These are phyloP conservation scores for Arothron firmamentum DNA, from an alignment of 2,113 vertebrate genomes.

Conservation along the genomic window DNA sequence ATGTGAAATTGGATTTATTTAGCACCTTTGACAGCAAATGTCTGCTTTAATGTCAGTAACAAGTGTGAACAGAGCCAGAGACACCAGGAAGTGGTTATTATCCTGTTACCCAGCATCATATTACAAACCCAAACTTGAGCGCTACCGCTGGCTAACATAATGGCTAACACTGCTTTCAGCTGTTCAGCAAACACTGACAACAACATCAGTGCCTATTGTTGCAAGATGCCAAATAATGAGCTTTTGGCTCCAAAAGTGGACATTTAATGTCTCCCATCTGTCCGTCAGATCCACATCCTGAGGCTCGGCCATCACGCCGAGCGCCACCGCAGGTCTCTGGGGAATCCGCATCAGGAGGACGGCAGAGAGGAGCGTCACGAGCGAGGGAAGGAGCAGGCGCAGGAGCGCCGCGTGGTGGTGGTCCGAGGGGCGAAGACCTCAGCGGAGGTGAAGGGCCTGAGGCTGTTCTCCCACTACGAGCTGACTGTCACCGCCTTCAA, in stretches of 20 bases:
- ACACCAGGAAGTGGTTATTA: too few species aligned
- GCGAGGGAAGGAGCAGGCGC: not conserved
- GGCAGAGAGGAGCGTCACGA: not conserved
- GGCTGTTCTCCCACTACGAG: constrained; percentile 73
- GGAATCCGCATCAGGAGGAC: constrained; percentile 1
- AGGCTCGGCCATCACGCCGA: constrained; percentile 28
- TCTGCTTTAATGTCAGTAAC: too few species aligned
- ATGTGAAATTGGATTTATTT: too few species aligned
- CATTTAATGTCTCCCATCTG: not conserved
- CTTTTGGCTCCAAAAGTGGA: not conserved
- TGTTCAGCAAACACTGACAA: too few species aligned
- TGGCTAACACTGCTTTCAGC: too few species aligned
- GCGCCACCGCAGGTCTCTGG: constrained; percentile 39
- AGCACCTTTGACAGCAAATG: too few species aligned
- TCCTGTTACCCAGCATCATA: too few species aligned
- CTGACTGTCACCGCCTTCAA: constrained; percentile 77
- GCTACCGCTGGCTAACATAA: too few species aligned
- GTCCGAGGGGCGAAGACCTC: constrained; percentile 43
- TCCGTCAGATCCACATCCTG: constrained; percentile 62
- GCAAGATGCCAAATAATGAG: too few species aligned
- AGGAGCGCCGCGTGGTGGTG: constrained; percentile 15
- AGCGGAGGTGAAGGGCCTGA: constrained; percentile 56
- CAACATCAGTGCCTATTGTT: too few species aligned
- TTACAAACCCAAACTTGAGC: too few species aligned
- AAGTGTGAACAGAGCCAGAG: too few species aligned